These are phyloP conservation scores for Panthera leo DNA, from an alignment of 2,113 vertebrate genomes.

Conservation along the genomic window DNA sequence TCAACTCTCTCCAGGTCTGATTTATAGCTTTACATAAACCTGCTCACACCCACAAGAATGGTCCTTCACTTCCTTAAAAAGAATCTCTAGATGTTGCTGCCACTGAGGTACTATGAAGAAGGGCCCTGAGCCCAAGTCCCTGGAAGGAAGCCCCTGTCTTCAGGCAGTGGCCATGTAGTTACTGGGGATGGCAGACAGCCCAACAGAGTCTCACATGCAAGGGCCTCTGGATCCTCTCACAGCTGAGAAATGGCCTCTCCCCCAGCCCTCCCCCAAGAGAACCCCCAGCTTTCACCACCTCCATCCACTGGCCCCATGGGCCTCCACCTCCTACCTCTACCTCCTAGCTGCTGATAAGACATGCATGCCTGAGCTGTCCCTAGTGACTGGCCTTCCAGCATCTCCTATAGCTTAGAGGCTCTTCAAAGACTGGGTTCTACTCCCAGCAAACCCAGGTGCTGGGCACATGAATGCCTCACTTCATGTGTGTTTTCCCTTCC, in stretches of 20 bases:
- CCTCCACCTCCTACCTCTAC: not conserved
- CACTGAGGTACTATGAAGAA: not conserved
- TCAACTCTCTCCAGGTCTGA: not conserved
- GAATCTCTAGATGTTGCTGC: not conserved
- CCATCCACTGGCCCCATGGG: not conserved
- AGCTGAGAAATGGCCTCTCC: not conserved
- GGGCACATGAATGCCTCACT: not conserved
- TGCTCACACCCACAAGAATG: not conserved
- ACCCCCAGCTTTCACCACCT: not conserved
- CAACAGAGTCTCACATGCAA: not conserved
- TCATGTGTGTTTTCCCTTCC: not conserved
- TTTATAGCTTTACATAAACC: not conserved
- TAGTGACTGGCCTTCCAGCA: not conserved
- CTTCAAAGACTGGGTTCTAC: not conserved
- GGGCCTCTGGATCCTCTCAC: not conserved
- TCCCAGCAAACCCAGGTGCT: not conserved
- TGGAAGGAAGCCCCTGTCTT: not conserved
- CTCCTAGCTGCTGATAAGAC: not conserved
- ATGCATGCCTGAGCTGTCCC: not conserved
- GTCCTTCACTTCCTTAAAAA: not conserved
- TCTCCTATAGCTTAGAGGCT: not conserved
- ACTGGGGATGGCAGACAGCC: not conserved
- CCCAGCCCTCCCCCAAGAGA: not conserved
- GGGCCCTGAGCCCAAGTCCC: not conserved
- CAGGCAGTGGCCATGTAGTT: not conserved